A percentile compares a stretch with the other conserved stretches of the same genome.
Conservation (phyloP, 2,113 vertebrate species). For the Lutjanus erythropterus region DNA sequence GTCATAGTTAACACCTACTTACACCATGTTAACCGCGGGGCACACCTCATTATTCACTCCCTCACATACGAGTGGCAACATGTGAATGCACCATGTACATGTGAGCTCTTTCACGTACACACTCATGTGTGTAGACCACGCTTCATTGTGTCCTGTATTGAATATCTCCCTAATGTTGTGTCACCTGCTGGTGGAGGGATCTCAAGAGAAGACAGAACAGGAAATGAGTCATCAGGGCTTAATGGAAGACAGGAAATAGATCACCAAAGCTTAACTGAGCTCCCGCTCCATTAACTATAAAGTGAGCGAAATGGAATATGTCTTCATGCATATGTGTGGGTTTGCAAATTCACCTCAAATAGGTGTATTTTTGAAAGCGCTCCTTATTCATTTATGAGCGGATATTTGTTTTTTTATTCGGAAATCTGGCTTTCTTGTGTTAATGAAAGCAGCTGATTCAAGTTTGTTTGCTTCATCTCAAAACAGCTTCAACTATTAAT, state of each 20-base stretch:
- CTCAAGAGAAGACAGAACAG: constrained; percentile 34
- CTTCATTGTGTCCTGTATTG: constrained; percentile 11
- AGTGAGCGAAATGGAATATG: constrained; percentile 26
- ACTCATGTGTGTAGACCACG: neutral
- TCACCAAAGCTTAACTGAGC: constrained; percentile 13
- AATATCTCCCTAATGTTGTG: constrained; percentile 30
- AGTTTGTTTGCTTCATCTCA: neutral
- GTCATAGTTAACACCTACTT: constrained; percentile 77
- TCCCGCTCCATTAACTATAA: constrained; percentile 27
- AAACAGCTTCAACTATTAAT: neutral
- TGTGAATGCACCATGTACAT: constrained; percentile 12
- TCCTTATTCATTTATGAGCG: neutral
- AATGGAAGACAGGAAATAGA: constrained; percentile 56
- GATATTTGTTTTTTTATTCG: neutral
- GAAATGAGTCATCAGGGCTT: constrained; percentile 50
- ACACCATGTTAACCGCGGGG: constrained; percentile 61
- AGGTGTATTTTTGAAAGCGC: neutral
- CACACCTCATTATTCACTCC: constrained; percentile 67
- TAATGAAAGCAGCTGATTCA: neutral
- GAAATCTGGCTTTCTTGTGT: neutral
- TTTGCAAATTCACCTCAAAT: neutral
- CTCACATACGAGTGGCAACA: constrained; percentile 38
- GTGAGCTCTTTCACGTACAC: neutral
- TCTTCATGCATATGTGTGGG: neutral
- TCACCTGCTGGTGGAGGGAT: constrained; percentile 16